Evolutionary conservation across 2,113 vertebrate species (phyloP), one percentile per base, ranked within the genome.

Genomic region (Pyxicephalus adspersus): DNA sequence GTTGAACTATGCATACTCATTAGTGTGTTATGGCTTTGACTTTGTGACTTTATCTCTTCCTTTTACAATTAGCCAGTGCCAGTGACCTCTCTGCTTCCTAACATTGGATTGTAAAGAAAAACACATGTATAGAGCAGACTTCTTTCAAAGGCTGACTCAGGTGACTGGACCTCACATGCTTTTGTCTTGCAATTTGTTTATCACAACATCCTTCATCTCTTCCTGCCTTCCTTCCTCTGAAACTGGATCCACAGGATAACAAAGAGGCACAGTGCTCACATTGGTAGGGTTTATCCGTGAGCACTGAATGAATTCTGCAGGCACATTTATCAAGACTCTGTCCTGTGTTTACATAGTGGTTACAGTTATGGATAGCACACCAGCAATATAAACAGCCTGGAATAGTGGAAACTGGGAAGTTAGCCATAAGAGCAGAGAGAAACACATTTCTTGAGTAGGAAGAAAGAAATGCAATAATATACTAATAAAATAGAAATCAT

Each of bases 151-250:
- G 9, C 78, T 83, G 79, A 86, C 66, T 64, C 23, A 28, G 54
- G 54, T 68, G 84, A 18, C 83, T 63, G 79, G 83, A 85, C 81
- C 81, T 85, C 25, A 13, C 26, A 0, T 77, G 76, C 83, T 86
- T 84, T 34, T 83, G 73, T 87, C 67, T 55, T 81, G 75, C 76
- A 83, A 84, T 85, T 83, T 89, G 84, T 86, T 88, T 87, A 86
- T 87, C 83, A 77, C 84, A 84, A 50, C 85, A 22, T 66, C 76
- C 76, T 67, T 67, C 28, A 26, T 68, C 29, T 58, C 55, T 72
- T 64, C 16, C 57, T 80, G 65, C 66, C 20, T 91, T 91, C 86
- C 87, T 91, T 90, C 84, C 86, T 85, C 80, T 83, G 83, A 85
- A 83, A 82, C 64, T 55, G 72, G 87, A 76, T 68, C 22, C 84